Percentiles rank a stretch among this genome's conserved stretches.
These are phyloP conservation scores for Drosophila willistoni DNA, from an alignment of 1,140 invertebrate genomes.

Conservation along the genomic window DNA sequence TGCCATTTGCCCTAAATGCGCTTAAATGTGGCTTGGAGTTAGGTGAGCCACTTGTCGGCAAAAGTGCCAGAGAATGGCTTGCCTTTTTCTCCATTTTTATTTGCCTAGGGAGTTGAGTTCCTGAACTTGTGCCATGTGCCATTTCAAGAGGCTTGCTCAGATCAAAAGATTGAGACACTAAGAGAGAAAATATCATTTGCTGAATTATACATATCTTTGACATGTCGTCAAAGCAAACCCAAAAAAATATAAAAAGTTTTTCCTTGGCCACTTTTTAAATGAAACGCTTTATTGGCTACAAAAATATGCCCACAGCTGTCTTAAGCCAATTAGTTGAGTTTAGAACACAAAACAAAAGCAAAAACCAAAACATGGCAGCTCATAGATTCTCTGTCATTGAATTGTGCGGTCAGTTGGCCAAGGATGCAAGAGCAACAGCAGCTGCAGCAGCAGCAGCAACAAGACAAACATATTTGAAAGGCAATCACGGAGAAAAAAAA, in stretches of 20 bases:
- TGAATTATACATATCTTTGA: too few relatives aligned
- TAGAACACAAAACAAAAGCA: slow-evolving; percentile 46
- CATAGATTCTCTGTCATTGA: slow-evolving; percentile 75
- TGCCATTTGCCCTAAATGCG: slow-evolving; percentile 75
- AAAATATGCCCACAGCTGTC: slow-evolving; percentile 39
- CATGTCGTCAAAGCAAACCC: too few relatives aligned
- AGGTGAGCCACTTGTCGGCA: slow-evolving; percentile 24
- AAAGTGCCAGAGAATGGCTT: slow-evolving; percentile 21
- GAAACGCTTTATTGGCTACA: neutral
- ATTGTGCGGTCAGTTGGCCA: slow-evolving; percentile 62
- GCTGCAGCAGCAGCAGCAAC: slow-evolving; percentile 31
- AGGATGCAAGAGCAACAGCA: slow-evolving; percentile 29
- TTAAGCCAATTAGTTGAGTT: slow-evolving; percentile 74
- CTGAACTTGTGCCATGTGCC: slow-evolving; percentile 2
- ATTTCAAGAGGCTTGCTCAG: too few relatives aligned
- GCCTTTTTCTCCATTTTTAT: neutral
- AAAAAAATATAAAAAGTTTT: too few relatives aligned
- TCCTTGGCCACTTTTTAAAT: too few relatives aligned
- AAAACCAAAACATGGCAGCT: slow-evolving; percentile 50
- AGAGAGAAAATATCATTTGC: slow-evolving; percentile 2
- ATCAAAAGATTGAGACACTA: neutral
- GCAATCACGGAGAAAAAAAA: slow-evolving; percentile 35
- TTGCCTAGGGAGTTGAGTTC: slow-evolving; percentile 3
- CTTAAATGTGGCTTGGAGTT: slow-evolving; percentile 61
- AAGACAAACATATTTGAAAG: slow-evolving; percentile 61